Base-by-base conservation (phyloP, 1,140 invertebrate genomes). In the Diploscapter pachys region DNA sequence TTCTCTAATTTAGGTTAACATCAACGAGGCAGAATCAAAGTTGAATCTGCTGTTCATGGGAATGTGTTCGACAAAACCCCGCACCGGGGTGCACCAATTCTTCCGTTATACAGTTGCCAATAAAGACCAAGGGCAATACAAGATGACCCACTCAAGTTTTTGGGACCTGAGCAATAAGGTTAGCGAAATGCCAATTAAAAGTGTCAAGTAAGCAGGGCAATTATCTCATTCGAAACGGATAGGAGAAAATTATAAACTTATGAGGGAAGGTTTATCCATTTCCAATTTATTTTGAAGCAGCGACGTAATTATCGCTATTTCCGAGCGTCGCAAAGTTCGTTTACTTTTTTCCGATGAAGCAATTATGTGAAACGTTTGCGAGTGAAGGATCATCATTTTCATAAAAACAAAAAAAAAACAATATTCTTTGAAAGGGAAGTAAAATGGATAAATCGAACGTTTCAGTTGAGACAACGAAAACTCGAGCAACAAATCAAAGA, bases 81-180 rank as follows among this genome's bases (percentile, higher is more conserved):
- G 67, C 61, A 78, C 54, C 9, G 79, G 70, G 11, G 59, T 57
- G 8, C 65, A 56, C 13, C 53, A 56, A n/a, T 80, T 67, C 54
- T 81, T 92, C 59, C 92, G 92, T 84, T 89, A 89, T 3, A 87
- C 89, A 4, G 90, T 91, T 51, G 87, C 88, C 67, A 89, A 89
- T 67, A 89, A 89, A 78, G 73, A 75, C 5, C 49, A 67, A 54
- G 71, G 56, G 13, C 73, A 68, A 3, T 89, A 91, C 82, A 88
- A 91, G 78, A 84, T 92, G 75, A 92, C 91, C 61, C 91, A 92
- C 87, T 92, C 91, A 49, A 90, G 90, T 9, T 89, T 90, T 75
- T 86, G 86, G 86, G 73, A 80, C 50, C 67, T 79, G n/a, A 76
- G 68, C n/a, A 54, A 52, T 3, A 78, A 70, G 54, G 65, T 78